These are phyloP conservation scores for Cynopterus brachyotis DNA, from an alignment of 2,113 vertebrate species.

Conservation along the genomic window DNA sequence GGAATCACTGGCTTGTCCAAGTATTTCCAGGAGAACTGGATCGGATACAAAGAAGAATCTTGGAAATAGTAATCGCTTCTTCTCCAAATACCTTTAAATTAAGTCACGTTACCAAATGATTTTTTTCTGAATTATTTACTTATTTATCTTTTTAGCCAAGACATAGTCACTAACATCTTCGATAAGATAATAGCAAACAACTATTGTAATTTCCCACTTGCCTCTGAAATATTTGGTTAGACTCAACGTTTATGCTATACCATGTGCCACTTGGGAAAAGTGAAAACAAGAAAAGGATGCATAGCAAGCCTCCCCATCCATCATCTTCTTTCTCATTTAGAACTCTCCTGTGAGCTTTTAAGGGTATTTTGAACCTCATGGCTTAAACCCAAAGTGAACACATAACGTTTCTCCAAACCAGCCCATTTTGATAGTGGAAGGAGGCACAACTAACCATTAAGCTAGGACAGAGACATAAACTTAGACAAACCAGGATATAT, in stretches of 20 bases:
- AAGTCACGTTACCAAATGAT: conserved; percentile 49
- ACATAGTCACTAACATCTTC: neutral
- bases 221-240: neutral
- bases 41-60: conserved; percentile 90
- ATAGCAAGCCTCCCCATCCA: neutral
- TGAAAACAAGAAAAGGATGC: neutral
- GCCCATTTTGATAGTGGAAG: neutral
- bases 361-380: neutral
- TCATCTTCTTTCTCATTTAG: neutral
- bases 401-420: neutral
- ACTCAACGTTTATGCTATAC: neutral
- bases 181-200: neutral
- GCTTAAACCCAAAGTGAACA: neutral
- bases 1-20: conserved; percentile 89
- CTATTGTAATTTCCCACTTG: neutral
- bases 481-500: neutral
- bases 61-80: conserved; percentile 87
- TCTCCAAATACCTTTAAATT: conserved; percentile 86
- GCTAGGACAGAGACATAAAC: neutral
- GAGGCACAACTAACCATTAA: neutral
- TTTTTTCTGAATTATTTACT: neutral
- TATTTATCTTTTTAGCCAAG: neutral
- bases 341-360: neutral
- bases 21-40: conserved; percentile 88
- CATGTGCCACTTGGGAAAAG: neutral